Base-by-base conservation (phyloP, 2,888 invertebrate genomes). In the Chorisops tibialis region DNA sequence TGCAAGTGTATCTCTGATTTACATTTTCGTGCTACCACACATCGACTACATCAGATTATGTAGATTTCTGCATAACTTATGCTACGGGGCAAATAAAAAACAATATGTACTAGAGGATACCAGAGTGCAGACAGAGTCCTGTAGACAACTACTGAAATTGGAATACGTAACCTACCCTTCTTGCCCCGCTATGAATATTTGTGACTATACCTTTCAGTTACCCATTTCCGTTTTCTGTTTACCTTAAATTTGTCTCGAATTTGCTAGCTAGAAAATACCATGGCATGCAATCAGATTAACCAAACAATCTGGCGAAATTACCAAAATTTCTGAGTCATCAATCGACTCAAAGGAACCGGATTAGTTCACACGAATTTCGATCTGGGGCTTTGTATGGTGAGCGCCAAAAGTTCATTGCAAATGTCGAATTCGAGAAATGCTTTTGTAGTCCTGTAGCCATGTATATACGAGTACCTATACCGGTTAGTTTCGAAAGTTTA, bases 201-300 rank as follows among this genome's bases (percentile, higher is more conserved):
- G n/a, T n/a, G n/a, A n/a, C n/a, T n/a, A n/a, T n/a, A n/a, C 30
- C 30, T 30, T 43, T 3, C 30, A 30, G 45, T 43, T n/a, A n/a
- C 7, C 30, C 30, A 9, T 30, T 30, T 30, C 30, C 9, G 7
- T 30, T 5, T 9, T 30, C 30, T 30, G 48, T 59, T 59, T 59
- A 59, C 59, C 21, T 59, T 59, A 38, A 43, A 59, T 37, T 16
- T 48, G 47, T 39, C 21, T 39, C 4, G 21, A n/a, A 30, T 19
- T 59, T 37, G 47, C 35, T n/a, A 45, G 43, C 30, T 43, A 24
- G 56, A 43, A 56, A 56, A 56, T 56, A 54, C 16, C 22, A 43
- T 43, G 56, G 30, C 39, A 45, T 38, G 48, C 59, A 48, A 59
- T 59, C 37, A 37, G 59, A 59, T 59, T 59, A 48, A 45, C 37